phyloP scores from a whole-genome alignment of 1,140 invertebrate genomes.

The Stegodyphus mimosarum region DNA sequence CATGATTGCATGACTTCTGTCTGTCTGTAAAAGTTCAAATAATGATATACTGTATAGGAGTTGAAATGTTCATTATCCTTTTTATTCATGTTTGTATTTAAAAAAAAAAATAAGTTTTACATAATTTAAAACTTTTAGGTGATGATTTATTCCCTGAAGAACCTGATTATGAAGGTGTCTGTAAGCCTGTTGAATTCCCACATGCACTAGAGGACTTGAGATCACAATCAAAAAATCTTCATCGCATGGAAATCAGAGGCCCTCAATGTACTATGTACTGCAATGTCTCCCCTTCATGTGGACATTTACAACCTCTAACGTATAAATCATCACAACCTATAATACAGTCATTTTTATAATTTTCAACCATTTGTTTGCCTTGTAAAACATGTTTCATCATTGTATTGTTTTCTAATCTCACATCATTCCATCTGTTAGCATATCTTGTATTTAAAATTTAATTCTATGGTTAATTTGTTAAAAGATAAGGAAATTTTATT shows the following conservation, averaged over 20 bases:
- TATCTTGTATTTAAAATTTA: too few relatives aligned
- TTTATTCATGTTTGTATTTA: too few relatives aligned
- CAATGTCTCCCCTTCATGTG: slow-evolving; percentile 63
- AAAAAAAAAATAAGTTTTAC: neutral
- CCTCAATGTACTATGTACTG: slow-evolving; percentile 61
- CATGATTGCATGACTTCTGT: too few relatives aligned
- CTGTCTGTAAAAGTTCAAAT: too few relatives aligned
- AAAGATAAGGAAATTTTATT: neutral
- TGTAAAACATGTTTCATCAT: slow-evolving; percentile 33
- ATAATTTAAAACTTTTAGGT: slow-evolving; percentile 38
- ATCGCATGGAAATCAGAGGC: slow-evolving; percentile 64
- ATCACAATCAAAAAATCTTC: slow-evolving; percentile 55
- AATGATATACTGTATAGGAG: too few relatives aligned
- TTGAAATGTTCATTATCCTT: too few relatives aligned
- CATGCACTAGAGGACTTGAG: slow-evolving; percentile 62
- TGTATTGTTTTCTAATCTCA: slow-evolving; percentile 12
- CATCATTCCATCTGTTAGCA: neutral
- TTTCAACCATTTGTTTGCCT: neutral
- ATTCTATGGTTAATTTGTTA: neutral
- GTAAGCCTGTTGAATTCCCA: slow-evolving; percentile 61
- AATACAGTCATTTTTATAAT: slow-evolving; percentile 59
- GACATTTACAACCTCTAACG: slow-evolving; percentile 62
- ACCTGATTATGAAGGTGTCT: slow-evolving; percentile 62
- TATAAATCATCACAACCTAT: slow-evolving; percentile 27
- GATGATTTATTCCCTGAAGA: slow-evolving; percentile 64